Base-by-base conservation (phyloP, 2,888 invertebrate genomes). In the Agonopterix heracliana region DNA sequence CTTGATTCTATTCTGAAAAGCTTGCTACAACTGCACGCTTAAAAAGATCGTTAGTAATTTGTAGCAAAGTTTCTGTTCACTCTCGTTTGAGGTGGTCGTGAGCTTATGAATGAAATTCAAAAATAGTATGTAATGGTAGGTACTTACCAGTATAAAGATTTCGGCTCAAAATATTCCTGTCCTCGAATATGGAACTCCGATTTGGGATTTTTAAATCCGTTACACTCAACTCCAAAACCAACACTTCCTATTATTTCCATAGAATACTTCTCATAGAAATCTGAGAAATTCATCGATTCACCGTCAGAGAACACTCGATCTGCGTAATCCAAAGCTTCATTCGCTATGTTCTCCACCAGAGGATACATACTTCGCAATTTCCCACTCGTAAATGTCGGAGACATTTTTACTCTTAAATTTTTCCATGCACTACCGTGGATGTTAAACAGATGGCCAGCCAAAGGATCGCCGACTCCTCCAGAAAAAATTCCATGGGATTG, bases 351-450 rank as follows among this genome's bases (percentile, higher is more conserved):
- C 41, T 90, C 83, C 9, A 93, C 89, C 0, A 91, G 87, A 0
- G 81, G 81, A 59, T 91, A 92, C 91, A 93, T 92, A 1, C 76
- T 86, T 68, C 91, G 93, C 45, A 94, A 71, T 71, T 93, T 93
- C 7, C 91, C 92, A 0, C 92, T 89, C 0, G 93, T 90, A 64
- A 93, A 94, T 0, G 91, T 90, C 0, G 93, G 92, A 0, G 93
- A 90, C 61, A 94, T 74, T 60, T 92, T 92, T 0, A 86, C 58
- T 11, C 94, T 83, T 26, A 93, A 70, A 45, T 80, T 85, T 63
- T 89, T 92, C 94, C 94, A 94, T 46, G 89, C 81, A 8, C 88
- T 76, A 0, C 91, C 91, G 44, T 84, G 81, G 42, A 90, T 66
- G 50, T 90, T 84, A 59, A 93, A 92, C 4, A 93, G 68, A 68